Percentiles rank a stretch among this genome's conserved stretches.
These are phyloP conservation scores for Pachydiplax longipennis DNA, from an alignment of 2,888 invertebrate species.

Conservation along the genomic window DNA sequence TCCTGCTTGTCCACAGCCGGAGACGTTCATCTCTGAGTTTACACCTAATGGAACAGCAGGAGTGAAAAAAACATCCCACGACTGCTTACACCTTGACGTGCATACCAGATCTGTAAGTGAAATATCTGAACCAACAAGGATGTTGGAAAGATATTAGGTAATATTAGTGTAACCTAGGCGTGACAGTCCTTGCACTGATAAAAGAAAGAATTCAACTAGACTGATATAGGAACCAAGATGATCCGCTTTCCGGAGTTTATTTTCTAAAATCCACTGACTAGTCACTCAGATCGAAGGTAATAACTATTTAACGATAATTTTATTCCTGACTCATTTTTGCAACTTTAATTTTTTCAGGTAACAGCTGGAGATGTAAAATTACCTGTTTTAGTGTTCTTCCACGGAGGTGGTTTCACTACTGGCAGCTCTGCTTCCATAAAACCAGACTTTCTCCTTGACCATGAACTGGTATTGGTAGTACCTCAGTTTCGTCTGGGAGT, in stretches of 20 bases:
- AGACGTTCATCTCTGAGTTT: not conserved
- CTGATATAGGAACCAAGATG: no score
- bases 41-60: not conserved
- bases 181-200: no score
- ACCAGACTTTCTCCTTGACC: constrained; percentile 26
- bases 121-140: not conserved
- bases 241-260: no score
- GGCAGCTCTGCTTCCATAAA: not conserved
- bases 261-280: no score
- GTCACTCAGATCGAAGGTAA: no score
- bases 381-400: constrained; percentile 30
- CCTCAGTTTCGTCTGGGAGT: constrained; percentile 44
- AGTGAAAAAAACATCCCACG: not conserved
- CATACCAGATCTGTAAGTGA: not conserved
- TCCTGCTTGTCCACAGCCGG: not conserved
- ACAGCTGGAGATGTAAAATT: not conserved
- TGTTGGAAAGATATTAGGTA: no score
- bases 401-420: constrained; percentile 30
- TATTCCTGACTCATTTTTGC: no score
- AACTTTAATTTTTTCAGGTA: not conserved
- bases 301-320: no score
- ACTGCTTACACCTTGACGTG: constrained; percentile 23
- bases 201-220: no score
- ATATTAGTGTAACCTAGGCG: no score
- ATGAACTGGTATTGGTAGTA: constrained; percentile 38